These are phyloP conservation scores for Drosophila lutescens DNA, from an alignment of 2,888 invertebrate species.

Conservation along the genomic window DNA sequence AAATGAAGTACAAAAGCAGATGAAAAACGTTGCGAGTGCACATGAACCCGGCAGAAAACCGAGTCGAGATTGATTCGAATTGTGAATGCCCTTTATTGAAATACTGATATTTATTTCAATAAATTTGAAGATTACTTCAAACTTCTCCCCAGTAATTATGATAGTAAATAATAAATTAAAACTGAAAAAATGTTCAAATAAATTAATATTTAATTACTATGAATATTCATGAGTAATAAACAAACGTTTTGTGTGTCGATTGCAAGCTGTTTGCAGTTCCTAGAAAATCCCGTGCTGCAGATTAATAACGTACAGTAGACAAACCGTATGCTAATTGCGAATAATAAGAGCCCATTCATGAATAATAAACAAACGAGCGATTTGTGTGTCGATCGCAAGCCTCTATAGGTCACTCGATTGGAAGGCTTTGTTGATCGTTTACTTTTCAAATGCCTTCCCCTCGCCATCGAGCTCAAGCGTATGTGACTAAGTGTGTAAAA, in stretches of 20 bases:
- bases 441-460: constrained; percentile 5
- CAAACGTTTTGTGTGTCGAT: too few relatives aligned
- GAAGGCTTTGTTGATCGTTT: constrained; percentile 26
- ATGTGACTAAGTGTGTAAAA: constrained; percentile 29
- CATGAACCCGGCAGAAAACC: constrained; percentile 18
- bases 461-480: background rate
- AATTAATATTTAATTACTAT: too few relatives aligned
- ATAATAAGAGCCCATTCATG: constrained; percentile 43
- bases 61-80: background rate
- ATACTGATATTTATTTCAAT: too few relatives aligned
- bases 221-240: too few relatives aligned
- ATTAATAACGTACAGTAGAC: background rate
- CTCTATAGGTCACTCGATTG: constrained; percentile 37
- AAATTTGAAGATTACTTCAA: too few relatives aligned
- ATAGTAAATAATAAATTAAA: too few relatives aligned
- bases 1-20: constrained; percentile 29
- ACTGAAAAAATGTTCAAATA: too few relatives aligned
- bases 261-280: background rate
- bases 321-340: constrained; percentile 38
- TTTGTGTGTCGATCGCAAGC: constrained; percentile 34
- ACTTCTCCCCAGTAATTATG: too few relatives aligned
- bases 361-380: constrained; percentile 47
- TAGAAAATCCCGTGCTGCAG: background rate
- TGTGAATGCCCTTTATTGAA: background rate
- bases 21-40: constrained; percentile 39